These are phyloP conservation scores for Halichoerus grypus DNA, from an alignment of 2,113 vertebrate genomes.

Conservation along the genomic window DNA sequence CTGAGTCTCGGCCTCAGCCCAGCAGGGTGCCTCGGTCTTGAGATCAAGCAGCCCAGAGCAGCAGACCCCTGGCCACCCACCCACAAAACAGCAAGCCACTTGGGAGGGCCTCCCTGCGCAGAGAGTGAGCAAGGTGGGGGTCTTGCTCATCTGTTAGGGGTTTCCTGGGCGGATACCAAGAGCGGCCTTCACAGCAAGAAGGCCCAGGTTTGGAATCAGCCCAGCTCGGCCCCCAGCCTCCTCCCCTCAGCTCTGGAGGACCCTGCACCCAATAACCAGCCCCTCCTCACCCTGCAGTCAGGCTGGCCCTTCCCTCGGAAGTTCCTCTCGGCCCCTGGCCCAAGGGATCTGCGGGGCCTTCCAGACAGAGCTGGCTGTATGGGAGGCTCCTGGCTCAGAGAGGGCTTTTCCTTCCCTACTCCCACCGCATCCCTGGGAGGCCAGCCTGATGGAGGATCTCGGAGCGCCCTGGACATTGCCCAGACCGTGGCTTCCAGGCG, in stretches of 20 bases:
- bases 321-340: neutral
- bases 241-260: neutral
- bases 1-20: neutral
- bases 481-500: accelerated
- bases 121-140: neutral
- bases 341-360: too few relatives aligned
- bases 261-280: accelerated
- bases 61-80: neutral
- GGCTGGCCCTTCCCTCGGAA: neutral
- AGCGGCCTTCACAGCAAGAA: neutral
- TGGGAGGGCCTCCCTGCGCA: neutral
- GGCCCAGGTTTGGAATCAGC: neutral
- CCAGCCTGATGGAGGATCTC: neutral
- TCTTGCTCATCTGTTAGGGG: neutral
- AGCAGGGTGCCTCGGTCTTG: neutral
- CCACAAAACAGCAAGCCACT: accelerated
- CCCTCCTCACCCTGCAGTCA: neutral
- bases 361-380: neutral
- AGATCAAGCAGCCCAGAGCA: accelerated
- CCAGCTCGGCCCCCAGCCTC: neutral
- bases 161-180: neutral
- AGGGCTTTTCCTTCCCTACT: neutral
- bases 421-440: neutral
- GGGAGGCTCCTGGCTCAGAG: neutral
- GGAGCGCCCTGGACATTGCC: neutral